Base-by-base conservation (phyloP, 2,888 invertebrate genomes). In the Slavum lentiscoides region DNA sequence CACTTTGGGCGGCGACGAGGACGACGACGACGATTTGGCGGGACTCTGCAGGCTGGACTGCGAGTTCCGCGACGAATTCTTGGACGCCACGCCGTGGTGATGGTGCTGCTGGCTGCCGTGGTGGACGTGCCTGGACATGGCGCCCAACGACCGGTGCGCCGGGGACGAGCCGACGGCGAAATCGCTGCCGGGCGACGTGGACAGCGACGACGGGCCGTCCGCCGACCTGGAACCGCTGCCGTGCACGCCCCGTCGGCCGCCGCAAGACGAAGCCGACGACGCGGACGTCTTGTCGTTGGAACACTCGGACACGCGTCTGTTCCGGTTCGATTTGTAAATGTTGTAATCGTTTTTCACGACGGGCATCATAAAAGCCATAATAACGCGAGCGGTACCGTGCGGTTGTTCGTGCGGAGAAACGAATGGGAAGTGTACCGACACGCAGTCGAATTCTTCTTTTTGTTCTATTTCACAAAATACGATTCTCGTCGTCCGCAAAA, bases 341-440 rank as follows among this genome's bases (percentile, higher is more conserved):
- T 95, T 94, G 91, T 93, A 95, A 87, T 95, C 94, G 89, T 95
- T 95, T 89, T 95, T 95, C 88, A 95, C 91, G 84, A 95, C 95
- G 82, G 95, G 95, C 94, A 95, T 94, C 95, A 95, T 95, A 89
- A 95, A 95, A 89, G 95, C 95, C 95, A 95, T 95, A 9, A 1
- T 21, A 5, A 7, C 8, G n/a, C 67, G 43, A 13, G 49, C 15
- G 8, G 21, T 19, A n/a, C 39, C 6, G 11, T 7, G 7, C 43
- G 11, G 8, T 39, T 30, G 30, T 30, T 30, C 1, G 43, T 43
- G 43, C 1, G 43, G 9, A 43, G 11, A 43, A 43, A 43, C 43
- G 43, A 6, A 6, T 1, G 43, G 7, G 7, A 43, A 43, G 6
- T 4, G 30, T 30, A 2, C 1, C 30, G 4, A 30, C 30, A 30